Percentiles rank a stretch among this genome's conserved stretches.
Evolutionary conservation across 2,888 invertebrate genomes (phyloP).

Genomic region (Hypomecis atomaria): DNA sequence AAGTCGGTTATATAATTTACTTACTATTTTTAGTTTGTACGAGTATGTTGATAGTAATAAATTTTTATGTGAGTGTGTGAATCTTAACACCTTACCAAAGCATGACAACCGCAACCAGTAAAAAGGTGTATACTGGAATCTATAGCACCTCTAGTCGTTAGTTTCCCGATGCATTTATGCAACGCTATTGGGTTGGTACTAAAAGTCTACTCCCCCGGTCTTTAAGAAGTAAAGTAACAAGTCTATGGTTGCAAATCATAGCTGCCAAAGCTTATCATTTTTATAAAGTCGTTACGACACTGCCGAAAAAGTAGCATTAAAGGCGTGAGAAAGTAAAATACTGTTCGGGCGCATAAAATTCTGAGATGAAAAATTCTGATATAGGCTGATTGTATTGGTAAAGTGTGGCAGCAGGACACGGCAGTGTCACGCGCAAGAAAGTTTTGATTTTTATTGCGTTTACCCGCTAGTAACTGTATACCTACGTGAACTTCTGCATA

Average conservation of each 20-base stretch:
- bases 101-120: no score
- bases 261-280: constrained; percentile 22
- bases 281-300: constrained; percentile 22
- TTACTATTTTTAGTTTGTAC: no score
- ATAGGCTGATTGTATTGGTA: constrained; percentile 20
- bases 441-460: constrained; percentile 46
- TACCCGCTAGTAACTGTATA: constrained; percentile 32
- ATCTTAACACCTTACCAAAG: no score
- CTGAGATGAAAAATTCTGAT: constrained; percentile 46
- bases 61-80: no score
- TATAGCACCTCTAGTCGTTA: no score
- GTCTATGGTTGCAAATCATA: constrained; percentile 8
- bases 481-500: constrained; percentile 14
- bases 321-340: constrained; percentile 39
- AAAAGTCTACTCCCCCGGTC: no score
- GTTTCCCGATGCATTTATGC: no score
- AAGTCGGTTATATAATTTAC: no score
- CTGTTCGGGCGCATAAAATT: constrained; percentile 25
- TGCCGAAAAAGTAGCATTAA: constrained; percentile 41
- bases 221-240: no score
- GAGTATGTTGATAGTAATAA: no score
- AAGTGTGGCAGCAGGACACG: constrained; percentile 51
- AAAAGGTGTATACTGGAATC: no score
- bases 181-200: no score
- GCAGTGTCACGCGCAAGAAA: constrained; percentile 37